Evolutionary conservation across 2,888 invertebrate genomes (phyloP).

Genomic region (Corbicula japonica): DNA sequence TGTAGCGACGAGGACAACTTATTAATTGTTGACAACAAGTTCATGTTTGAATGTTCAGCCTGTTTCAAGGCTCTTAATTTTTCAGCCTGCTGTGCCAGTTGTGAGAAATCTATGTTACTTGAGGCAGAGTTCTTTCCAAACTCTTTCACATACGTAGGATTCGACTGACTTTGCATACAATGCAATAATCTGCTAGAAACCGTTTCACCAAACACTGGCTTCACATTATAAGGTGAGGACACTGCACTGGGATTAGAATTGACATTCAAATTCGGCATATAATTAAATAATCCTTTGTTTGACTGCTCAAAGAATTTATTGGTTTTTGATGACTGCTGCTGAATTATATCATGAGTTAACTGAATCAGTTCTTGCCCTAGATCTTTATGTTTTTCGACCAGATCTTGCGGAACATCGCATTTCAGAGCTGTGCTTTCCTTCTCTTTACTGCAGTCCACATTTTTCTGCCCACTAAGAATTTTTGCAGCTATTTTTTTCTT

Average conservation of each 20-base stretch:
- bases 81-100: constrained; percentile 49
- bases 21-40: constrained; percentile 56
- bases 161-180: constrained; percentile 41
- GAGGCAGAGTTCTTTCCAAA: constrained; percentile 55
- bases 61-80: constrained; percentile 17
- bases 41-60: constrained; percentile 37
- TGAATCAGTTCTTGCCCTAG: constrained; percentile 60
- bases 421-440: not conserved
- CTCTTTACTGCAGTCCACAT: not conserved
- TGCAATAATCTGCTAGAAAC: constrained; percentile 45
- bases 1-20: constrained; percentile 57
- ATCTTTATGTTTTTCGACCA: constrained; percentile 55
- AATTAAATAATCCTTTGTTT: constrained; percentile 21
- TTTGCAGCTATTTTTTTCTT: constrained; percentile 52
- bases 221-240: not conserved
- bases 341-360: constrained; percentile 61
- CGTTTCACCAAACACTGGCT: constrained; percentile 33
- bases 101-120: constrained; percentile 53
- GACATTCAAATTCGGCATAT: constrained; percentile 7
- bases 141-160: constrained; percentile 41
- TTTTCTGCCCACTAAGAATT: constrained; percentile 17
- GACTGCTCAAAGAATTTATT: constrained; percentile 19
- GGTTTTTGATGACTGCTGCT: constrained; percentile 51
- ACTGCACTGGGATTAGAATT: not conserved
- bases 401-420: constrained; percentile 34